Evolutionary conservation across 2,797 vertebrate species (phyloP).

Genomic region (Tamandua tetradactyla): DNA sequence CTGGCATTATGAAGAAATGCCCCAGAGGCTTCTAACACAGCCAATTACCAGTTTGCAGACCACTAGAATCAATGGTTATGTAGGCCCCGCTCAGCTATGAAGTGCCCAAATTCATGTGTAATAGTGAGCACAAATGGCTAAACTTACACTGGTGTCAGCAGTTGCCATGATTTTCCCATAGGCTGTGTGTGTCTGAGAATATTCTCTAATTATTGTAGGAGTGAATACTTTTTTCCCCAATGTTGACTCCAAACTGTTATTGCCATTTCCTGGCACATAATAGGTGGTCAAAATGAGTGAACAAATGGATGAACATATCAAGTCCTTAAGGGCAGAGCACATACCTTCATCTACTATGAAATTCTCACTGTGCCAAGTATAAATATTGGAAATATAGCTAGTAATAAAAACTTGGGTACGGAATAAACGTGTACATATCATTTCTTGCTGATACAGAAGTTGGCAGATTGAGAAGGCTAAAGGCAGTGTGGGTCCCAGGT

Average conservation of each 20-base stretch:
- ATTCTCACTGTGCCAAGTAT: neutral
- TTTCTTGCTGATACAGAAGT: neutral
- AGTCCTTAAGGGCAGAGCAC: neutral
- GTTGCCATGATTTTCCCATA: neutral
- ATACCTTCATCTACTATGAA: neutral
- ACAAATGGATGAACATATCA: neutral
- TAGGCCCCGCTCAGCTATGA: neutral
- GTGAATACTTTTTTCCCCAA: neutral
- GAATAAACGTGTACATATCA: rapidly evolving
- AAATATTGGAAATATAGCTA: neutral
- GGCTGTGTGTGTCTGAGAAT: neutral
- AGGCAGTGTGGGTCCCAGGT: neutral
- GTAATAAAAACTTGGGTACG: neutral
- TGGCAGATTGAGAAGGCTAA: neutral
- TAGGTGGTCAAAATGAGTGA: neutral
- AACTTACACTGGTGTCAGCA: neutral
- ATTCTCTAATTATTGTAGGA: neutral
- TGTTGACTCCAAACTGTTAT: neutral
- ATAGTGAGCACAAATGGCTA: neutral
- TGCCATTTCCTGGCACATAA: neutral
- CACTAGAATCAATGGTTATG: neutral
- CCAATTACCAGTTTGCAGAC: neutral
- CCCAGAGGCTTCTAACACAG: neutral
- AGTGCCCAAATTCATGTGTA: neutral
- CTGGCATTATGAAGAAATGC: neutral